Conservation (phyloP, 2,888 invertebrate genomes). For the Phymatocera aterrima region DNA sequence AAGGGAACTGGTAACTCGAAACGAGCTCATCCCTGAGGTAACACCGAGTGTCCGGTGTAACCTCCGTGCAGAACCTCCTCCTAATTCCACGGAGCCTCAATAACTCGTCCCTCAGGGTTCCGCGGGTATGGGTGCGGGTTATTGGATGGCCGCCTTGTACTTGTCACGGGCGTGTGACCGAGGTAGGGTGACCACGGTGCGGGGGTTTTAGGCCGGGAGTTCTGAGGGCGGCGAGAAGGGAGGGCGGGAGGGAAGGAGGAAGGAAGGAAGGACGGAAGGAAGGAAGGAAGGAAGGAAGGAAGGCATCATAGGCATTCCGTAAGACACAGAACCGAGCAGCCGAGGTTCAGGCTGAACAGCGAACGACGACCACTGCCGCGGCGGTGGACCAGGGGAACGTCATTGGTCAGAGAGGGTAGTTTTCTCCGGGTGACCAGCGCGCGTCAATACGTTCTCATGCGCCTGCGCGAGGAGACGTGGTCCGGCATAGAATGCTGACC, state of each 20-base stretch:
- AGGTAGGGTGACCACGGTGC: constrained; percentile 53
- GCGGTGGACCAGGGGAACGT: constrained; percentile 49
- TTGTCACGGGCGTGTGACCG: constrained; percentile 68
- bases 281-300: constrained; percentile 36
- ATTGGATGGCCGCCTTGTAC: constrained; percentile 71
- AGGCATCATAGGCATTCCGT: constrained; percentile 71
- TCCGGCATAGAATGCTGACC: constrained; percentile 28
- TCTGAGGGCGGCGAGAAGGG: constrained; percentile 38
- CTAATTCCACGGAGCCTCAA: constrained; percentile 62
- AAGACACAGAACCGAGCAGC: constrained; percentile 66
- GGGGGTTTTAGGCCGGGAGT: constrained; percentile 42
- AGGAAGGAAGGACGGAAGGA: constrained; percentile 36
- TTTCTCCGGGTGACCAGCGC: constrained; percentile 70
- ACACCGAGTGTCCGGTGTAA: constrained; percentile 13
- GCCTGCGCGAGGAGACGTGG: constrained; percentile 62
- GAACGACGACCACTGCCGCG: constrained; percentile 53
- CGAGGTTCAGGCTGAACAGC: constrained; percentile 45
- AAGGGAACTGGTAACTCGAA: not conserved
- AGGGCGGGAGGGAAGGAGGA: constrained; percentile 39
- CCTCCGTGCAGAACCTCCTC: constrained; percentile 51
- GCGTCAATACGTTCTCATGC: constrained; percentile 72
- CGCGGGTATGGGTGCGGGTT: constrained; percentile 63
- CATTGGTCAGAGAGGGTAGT: constrained; percentile 65
- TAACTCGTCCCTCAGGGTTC: constrained; percentile 56
- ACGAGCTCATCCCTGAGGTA: not conserved